Evolutionary conservation across 2,797 vertebrate species (phyloP).

Genomic region (Poecilia gillii): DNA sequence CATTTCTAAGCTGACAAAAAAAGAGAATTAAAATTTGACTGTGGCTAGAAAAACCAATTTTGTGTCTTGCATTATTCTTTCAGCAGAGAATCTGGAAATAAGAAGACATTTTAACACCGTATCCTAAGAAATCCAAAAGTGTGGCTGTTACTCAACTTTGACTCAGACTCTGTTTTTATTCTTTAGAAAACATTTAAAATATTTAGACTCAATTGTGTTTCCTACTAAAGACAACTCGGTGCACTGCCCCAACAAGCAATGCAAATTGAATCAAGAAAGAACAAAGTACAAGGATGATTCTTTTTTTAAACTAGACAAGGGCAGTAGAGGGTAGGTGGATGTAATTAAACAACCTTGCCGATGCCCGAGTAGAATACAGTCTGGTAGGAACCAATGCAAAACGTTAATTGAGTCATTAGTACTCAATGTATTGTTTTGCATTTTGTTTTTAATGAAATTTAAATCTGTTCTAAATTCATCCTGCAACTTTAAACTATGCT

Average conservation of each 20-base stretch:
- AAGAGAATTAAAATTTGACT: constrained; percentile 9
- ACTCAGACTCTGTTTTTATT: constrained; percentile 16
- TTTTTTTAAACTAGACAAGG: neutral
- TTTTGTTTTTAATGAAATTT: neutral
- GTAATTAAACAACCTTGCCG: neutral
- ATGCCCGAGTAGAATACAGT: neutral
- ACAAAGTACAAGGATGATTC: neutral
- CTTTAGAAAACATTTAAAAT: constrained; percentile 27
- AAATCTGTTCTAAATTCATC: neutral
- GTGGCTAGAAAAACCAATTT: neutral
- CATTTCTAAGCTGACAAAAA: neutral
- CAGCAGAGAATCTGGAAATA: constrained; percentile 5
- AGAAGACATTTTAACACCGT: constrained; percentile 23
- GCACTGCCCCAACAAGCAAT: neutral
- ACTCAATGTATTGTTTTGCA: neutral
- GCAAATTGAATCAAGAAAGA: neutral
- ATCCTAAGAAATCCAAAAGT: neutral
- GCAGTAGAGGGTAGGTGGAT: neutral
- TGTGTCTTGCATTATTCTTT: constrained; percentile 22
- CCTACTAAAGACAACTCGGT: neutral
- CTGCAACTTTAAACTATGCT: neutral
- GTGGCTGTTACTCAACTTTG: neutral
- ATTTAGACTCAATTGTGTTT: constrained; percentile 14
- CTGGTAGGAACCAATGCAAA: neutral
- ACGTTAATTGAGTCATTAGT: neutral